phyloP scores from a whole-genome alignment of 2,797 vertebrate genomes.

The Crenichthys baileyi region DNA sequence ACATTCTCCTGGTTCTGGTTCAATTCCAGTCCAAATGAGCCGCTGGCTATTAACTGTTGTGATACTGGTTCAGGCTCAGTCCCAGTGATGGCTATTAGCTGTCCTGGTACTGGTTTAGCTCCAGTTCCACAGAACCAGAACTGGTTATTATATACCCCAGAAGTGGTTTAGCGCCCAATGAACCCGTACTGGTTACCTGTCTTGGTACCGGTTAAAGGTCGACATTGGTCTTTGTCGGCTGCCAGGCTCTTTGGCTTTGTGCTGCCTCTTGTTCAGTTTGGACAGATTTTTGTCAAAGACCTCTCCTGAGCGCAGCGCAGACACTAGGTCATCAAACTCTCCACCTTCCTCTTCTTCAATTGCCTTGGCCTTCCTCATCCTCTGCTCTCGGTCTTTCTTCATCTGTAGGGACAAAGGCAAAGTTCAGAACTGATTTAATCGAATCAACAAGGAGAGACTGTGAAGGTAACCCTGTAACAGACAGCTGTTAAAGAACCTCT shows the following conservation, averaged over 20 bases:
- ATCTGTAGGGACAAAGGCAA: constrained; percentile 32
- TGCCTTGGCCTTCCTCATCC: constrained; percentile 26
- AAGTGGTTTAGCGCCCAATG: not conserved
- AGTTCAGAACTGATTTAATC: not conserved
- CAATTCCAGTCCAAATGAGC: not conserved
- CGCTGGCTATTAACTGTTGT: not conserved
- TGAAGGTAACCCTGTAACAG: not conserved
- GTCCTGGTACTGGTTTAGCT: not conserved
- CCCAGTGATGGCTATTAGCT: not conserved
- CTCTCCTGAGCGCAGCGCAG: constrained; percentile 87
- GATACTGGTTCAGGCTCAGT: not conserved
- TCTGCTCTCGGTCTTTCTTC: constrained; percentile 61
- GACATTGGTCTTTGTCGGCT: constrained; percentile 44
- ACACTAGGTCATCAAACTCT: constrained; percentile 82
- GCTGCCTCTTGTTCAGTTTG: constrained; percentile 55
- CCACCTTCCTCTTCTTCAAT: constrained; percentile 43
- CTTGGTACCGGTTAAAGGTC: constrained; percentile 7
- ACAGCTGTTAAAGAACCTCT: not conserved
- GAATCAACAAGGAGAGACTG: not conserved
- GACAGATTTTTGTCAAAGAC: constrained; percentile 88
- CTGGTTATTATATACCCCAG: not conserved
- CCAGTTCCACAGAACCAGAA: not conserved
- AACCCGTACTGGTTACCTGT: not conserved
- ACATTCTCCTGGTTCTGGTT: not conserved
- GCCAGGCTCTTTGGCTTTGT: constrained; percentile 5